Evolutionary conservation across 64 coral and sea anemone genomes (phyloP), one percentile per base, ranked within the genome.

Genomic region (Acropora yongei): DNA sequence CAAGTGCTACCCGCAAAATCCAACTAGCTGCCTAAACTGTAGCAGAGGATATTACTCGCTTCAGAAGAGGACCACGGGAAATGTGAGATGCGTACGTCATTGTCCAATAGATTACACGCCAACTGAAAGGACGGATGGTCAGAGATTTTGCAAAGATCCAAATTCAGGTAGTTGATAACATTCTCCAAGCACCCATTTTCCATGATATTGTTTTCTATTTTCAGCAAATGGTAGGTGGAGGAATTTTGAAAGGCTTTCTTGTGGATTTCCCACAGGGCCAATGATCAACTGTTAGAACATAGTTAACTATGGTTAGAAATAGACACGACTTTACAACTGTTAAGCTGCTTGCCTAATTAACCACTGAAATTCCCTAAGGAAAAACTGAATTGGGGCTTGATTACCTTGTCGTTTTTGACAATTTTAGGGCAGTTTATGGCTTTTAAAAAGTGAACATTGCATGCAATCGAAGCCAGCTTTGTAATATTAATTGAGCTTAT

Each of bases 21-120:
- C 82, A 49, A 57, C 17, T 11, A 85, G 82, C 17, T 85, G 82
- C n/a, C 44, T 42, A 12, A 85, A 85, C 44, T 85, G 82, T 16
- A 68, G 41, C 17, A 14, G 3, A 68, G 82, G 63, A 85, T 85
- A 20, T 71, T 85, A 85, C 12, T 69, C 65, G 20, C 61, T 85
- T 1, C 82, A 85, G 65, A 85, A 85, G 44, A 85, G n/a, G 65
- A 30, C 50, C 44, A 85, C 72, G 82, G 82, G 82, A 48, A 72
- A 85, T 49, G 82, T 85, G 44, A 72, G 66, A 85, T 85, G 82
- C 13, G 82, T 85, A 8, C 44, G n/a, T n/a, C 42, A 85, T 16
- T 85, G 82, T 14, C 82, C 82, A 49, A 47, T 47, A 20, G 82
- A n/a, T 18, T 85, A 45, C 63, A 85, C 82, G 14, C 18, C 82